phyloP scores from a whole-genome alignment of 2,888 invertebrate species.

The Chrysodeixis includens region DNA sequence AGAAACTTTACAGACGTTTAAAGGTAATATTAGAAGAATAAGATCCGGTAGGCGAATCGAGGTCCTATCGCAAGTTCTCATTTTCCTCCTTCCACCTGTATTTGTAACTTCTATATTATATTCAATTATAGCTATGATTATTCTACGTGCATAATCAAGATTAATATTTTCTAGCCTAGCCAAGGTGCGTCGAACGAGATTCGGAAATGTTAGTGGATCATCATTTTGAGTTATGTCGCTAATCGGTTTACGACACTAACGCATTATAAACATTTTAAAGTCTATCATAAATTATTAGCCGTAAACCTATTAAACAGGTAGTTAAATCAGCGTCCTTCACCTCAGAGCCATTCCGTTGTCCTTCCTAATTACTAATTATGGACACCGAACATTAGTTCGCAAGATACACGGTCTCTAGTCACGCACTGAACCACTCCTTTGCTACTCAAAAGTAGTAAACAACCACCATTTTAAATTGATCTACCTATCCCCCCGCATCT shows the following conservation, averaged over 20 bases:
- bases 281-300: conserved; percentile 42
- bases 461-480: conserved; percentile 52
- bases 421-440: conserved; percentile 74
- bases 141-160: no score
- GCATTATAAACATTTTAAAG: conserved; percentile 7
- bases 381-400: conserved; percentile 58
- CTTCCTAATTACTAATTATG: conserved; percentile 73
- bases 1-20: no score
- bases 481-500: conserved; percentile 41
- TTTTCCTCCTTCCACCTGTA: no score
- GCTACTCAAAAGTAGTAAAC: conserved; percentile 38
- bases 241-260: conserved; percentile 8
- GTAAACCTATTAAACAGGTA: conserved; percentile 48
- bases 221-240: neutral
- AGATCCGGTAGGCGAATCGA: no score
- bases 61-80: no score
- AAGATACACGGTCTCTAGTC: conserved; percentile 75
- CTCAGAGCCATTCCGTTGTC: conserved; percentile 60
- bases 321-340: conserved; percentile 69
- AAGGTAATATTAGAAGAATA: no score
- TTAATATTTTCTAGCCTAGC: no score
- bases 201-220: neutral
- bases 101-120: no score
- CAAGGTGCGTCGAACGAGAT: conserved; percentile 15
- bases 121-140: no score